Base-by-base conservation (phyloP, 2,888 invertebrate genomes). In the Tenthredo mesomela region DNA sequence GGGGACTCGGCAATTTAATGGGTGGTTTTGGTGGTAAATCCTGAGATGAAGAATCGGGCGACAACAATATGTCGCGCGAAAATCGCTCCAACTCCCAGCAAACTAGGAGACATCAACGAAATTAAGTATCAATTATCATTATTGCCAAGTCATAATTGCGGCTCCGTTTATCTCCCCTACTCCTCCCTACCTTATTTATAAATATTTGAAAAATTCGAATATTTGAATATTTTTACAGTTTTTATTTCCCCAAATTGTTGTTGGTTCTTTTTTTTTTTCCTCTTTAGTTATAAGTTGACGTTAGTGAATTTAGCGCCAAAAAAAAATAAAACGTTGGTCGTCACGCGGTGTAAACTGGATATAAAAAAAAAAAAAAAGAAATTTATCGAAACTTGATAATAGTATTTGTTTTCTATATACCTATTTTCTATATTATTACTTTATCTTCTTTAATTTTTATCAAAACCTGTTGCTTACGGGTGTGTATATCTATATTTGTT, bases 1-100 rank as follows among this genome's bases (percentile, higher is more conserved):
- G 95, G 47, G 95, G 95, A 47, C 88, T 93, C 82, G 93, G 94
- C 61, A 95, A 95, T 93, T 92, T 95, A 88, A 95, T 95, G 95
- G 94, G 95, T 82, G 94, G 95, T 85, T 94, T 95, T 87, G 95
- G 95, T 85, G 94, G 94, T 54, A 94, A 94, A 89, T 94, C 93
- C 86, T 93, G 92, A 93, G 83, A 82, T 18, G 84, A 85, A 70
- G 84, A 70, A 47, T 85, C 65, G 50, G 88, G 84, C 82, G 82
- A 82, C 87, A 86, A 86, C 85, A 77, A 77, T 86, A 84, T 84
- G 50, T 75, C 88, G 88, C 87, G 88, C 86, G 86, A 86, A 29
- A 87, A 86, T 85, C 86, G 85, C 77, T 85, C 85, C 82, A 85
- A 87, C 85, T 82, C 86, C 70, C 87, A 87, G 61, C 88, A 87